phyloP scores from a whole-genome alignment of 2,113 vertebrate species.

The Xenopus laevis region DNA sequence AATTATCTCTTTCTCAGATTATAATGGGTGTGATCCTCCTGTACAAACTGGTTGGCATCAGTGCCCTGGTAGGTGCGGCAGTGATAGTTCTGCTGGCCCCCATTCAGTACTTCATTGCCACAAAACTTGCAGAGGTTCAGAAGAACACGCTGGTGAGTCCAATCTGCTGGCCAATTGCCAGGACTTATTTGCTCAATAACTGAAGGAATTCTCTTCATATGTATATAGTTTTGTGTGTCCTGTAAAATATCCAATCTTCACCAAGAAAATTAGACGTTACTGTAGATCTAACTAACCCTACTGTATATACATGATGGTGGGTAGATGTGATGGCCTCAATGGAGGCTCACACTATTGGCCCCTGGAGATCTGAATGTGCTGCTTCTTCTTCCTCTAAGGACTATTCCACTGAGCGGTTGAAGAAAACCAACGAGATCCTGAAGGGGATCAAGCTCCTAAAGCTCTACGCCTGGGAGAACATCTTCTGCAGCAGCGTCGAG shows the following conservation, averaged over 20 bases:
- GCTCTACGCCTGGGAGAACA: slow-evolving; percentile 94
- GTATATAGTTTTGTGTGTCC: too few relatives aligned
- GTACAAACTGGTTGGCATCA: slow-evolving; percentile 76
- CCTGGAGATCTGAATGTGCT: too few relatives aligned
- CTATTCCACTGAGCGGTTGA: slow-evolving; percentile 94
- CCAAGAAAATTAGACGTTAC: too few relatives aligned
- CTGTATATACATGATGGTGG: too few relatives aligned
- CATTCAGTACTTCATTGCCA: slow-evolving; percentile 93
- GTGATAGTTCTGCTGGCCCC: slow-evolving; percentile 92
- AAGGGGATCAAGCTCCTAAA: slow-evolving; percentile 96
- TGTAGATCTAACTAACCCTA: too few relatives aligned
- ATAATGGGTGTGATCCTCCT: slow-evolving; percentile 97
- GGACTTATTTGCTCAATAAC: too few relatives aligned
- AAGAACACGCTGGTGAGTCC: slow-evolving; percentile 87
- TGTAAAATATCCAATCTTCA: too few relatives aligned
- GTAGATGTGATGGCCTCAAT: too few relatives aligned
- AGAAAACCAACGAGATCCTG: slow-evolving; percentile 93
- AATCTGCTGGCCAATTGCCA: neutral
- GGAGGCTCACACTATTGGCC: too few relatives aligned
- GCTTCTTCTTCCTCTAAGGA: slow-evolving; percentile 66
- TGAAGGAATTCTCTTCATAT: too few relatives aligned
- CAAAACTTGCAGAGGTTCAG: slow-evolving; percentile 89
- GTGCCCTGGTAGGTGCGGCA: slow-evolving; percentile 83
- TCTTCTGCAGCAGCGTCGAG: slow-evolving; percentile 91
- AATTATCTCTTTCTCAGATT: slow-evolving; percentile 65